Conservation (phyloP, 2,797 vertebrate genomes). For the Morelia viridis region DNA sequence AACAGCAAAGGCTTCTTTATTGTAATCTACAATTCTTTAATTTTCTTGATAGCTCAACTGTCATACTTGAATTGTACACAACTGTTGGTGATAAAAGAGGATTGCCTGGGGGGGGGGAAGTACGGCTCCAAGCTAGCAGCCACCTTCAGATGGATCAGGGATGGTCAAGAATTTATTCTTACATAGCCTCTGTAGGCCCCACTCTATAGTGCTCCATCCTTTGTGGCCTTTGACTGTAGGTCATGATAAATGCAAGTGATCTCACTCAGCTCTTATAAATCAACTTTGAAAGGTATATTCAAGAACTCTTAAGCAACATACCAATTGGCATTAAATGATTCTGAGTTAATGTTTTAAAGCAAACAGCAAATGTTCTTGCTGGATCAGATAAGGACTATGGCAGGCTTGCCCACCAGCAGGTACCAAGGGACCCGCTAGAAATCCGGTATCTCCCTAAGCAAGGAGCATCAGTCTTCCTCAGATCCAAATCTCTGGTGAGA, state of each 20-base stretch:
- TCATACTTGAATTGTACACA: neutral
- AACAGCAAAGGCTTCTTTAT: neutral
- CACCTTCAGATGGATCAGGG: neutral
- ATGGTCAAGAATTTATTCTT: neutral
- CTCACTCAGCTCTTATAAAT: neutral
- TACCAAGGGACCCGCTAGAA: neutral
- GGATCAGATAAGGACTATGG: neutral
- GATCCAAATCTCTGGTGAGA: neutral
- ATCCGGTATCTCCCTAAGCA: neutral
- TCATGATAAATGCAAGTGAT: neutral
- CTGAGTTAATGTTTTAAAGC: neutral
- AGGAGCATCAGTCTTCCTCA: neutral
- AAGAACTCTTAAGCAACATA: neutral
- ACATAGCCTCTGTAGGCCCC: neutral
- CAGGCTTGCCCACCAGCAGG: neutral
- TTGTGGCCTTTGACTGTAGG: neutral
- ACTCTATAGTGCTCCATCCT: neutral
- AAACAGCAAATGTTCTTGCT: neutral
- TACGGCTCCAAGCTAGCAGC: neutral
- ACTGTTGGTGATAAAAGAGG: neutral
- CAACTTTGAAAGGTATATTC: neutral
- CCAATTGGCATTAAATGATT: neutral
- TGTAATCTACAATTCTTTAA: neutral
- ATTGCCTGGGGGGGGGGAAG: neutral
- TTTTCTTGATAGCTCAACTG: neutral